Percentiles rank a stretch among this genome's conserved stretches.
Evolutionary conservation across 2,797 vertebrate genomes (phyloP).

Genomic region (Tragopan temminckii): DNA sequence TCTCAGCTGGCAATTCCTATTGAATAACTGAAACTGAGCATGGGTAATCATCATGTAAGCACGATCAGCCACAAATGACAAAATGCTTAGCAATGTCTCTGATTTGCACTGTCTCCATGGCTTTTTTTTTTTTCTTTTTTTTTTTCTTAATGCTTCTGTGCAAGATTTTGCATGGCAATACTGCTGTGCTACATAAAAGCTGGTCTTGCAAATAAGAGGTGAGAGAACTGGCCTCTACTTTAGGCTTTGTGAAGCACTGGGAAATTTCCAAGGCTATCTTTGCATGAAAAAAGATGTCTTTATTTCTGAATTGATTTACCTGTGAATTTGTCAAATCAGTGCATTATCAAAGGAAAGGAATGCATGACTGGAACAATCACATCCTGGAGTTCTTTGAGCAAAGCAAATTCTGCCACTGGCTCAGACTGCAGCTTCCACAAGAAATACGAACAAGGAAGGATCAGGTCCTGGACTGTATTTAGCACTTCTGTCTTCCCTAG

Average conservation of each 20-base stretch:
- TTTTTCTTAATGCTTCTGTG: conserved; percentile 18
- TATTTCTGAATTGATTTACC: conserved; percentile 1
- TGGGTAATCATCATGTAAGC: conserved; percentile 54
- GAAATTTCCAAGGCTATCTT: conserved; percentile 11
- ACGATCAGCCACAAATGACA: conserved; percentile 59
- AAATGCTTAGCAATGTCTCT: conserved; percentile 64
- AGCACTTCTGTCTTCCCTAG: neutral
- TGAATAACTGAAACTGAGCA: conserved; percentile 56
- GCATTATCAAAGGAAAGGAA: neutral
- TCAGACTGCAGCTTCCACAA: neutral
- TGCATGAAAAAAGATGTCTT: neutral
- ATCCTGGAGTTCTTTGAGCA: neutral
- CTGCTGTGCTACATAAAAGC: conserved; percentile 42
- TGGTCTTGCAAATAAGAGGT: conserved; percentile 41
- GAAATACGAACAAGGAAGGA: neutral
- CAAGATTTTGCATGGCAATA: conserved; percentile 30
- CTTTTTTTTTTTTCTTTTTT: neutral
- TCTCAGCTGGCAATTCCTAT: conserved; percentile 46
- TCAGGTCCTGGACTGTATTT: neutral
- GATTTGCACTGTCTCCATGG: conserved; percentile 1
- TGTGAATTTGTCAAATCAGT: conserved; percentile 12
- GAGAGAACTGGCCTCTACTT: conserved; percentile 24
- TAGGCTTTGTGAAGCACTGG: conserved; percentile 24
- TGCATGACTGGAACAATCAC: neutral
- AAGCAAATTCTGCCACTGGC: neutral